A percentile compares a stretch with the other conserved stretches of the same genome.
Evolutionary conservation across 37 sponge, comb jelly and placozoan species (phyloP).

Genomic region (Ephydatia muelleri): DNA sequence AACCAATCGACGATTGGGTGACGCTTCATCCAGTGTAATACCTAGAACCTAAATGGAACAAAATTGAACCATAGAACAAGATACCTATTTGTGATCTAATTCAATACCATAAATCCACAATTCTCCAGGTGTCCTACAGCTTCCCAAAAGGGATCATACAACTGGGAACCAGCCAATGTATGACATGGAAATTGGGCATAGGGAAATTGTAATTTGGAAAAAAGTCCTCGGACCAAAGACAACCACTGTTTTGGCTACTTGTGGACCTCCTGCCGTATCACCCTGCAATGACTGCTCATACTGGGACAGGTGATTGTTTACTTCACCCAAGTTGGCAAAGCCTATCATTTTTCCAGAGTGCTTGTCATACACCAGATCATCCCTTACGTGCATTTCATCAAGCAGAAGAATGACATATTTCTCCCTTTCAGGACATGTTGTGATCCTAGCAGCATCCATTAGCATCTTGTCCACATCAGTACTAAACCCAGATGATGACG

Average conservation of each 20-base stretch:
- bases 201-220: slow-evolving; percentile 7
- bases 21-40: slow-evolving; percentile 9
- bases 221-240: slow-evolving; percentile 29
- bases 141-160: slow-evolving; percentile 33
- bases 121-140: slow-evolving; percentile 26
- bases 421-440: slow-evolving; percentile 31
- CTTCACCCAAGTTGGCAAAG: slow-evolving; percentile 42
- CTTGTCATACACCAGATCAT: slow-evolving; percentile 61
- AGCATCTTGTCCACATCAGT: slow-evolving; percentile 37
- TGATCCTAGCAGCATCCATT: slow-evolving; percentile 22
- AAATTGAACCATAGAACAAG: neutral
- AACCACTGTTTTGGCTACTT: slow-evolving; percentile 32
- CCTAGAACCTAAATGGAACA: slow-evolving; percentile 9
- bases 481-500: slow-evolving; percentile 31
- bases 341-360: slow-evolving; percentile 54
- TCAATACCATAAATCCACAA: slow-evolving; percentile 16
- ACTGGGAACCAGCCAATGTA: neutral
- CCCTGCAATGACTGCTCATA: slow-evolving; percentile 18
- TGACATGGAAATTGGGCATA: too few relatives aligned
- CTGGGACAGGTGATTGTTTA: slow-evolving; percentile 24
- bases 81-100: neutral
- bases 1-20: neutral
- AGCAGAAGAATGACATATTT: slow-evolving; percentile 42
- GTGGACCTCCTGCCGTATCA: neutral
- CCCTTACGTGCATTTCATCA: slow-evolving; percentile 56